phyloP scores from a whole-genome alignment of 2,113 vertebrate genomes.

The Sigmodon hispidus region DNA sequence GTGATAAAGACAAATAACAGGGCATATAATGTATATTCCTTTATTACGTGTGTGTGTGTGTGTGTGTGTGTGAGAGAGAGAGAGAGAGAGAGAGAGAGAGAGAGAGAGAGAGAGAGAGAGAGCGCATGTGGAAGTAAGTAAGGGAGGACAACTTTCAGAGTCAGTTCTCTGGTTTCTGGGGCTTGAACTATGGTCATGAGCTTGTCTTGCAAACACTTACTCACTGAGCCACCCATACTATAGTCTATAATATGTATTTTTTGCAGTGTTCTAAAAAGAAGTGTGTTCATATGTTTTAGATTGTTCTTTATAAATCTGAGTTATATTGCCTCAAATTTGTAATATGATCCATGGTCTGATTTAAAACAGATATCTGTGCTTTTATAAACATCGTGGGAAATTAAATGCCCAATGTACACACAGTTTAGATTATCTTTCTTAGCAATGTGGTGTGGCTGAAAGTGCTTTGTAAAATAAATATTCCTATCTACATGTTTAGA shows the following conservation, averaged over 20 bases:
- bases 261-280: conserved; percentile 30
- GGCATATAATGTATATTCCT: neutral
- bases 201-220: neutral
- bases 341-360: neutral
- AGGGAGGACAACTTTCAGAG: neutral
- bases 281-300: neutral
- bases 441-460: conserved; percentile 41
- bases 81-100: neutral
- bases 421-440: conserved; percentile 31
- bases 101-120: neutral
- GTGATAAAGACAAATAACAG: neutral
- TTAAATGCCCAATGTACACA: neutral
- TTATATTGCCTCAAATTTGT: conserved; percentile 41
- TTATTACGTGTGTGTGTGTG: neutral
- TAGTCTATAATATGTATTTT: neutral
- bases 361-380: neutral
- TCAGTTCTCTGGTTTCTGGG: neutral
- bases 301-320: conserved; percentile 28
- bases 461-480: conserved; percentile 56
- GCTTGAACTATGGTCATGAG: neutral
- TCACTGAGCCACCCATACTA: neutral
- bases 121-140: neutral
- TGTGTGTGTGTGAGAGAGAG: neutral
- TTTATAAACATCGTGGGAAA: conserved; percentile 48
- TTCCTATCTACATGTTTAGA: conserved; percentile 17